Evolutionary conservation across 2,888 invertebrate genomes (phyloP).

Genomic region (Diarsia brunnea): DNA sequence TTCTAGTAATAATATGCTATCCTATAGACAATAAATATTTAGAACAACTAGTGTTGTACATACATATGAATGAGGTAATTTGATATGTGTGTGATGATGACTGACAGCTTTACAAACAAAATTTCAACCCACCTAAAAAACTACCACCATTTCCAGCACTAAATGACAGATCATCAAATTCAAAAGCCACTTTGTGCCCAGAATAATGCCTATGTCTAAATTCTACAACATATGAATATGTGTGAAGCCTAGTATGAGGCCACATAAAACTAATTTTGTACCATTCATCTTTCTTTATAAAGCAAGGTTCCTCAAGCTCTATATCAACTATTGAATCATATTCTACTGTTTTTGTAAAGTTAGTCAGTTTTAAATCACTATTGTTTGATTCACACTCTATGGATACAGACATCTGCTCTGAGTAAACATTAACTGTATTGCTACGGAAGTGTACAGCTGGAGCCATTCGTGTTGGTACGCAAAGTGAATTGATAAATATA

Average conservation of each 20-base stretch:
- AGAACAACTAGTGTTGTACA: conserved; percentile 12
- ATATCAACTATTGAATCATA: conserved; percentile 86
- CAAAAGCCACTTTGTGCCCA: conserved; percentile 81
- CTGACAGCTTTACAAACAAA: conserved; percentile 79
- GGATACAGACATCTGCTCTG: conserved; percentile 83
- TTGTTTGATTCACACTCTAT: conserved; percentile 82
- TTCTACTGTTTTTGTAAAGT: conserved; percentile 82
- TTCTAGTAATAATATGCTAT: conserved; percentile 11
- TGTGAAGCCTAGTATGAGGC: conserved; percentile 78
- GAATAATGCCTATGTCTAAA: conserved; percentile 80
- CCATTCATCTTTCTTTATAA: conserved; percentile 85
- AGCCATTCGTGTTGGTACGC: conserved; percentile 86
- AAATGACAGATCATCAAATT: conserved; percentile 84
- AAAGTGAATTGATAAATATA: conserved; percentile 85
- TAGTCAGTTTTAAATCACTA: conserved; percentile 79
- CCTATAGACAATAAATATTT: conserved; percentile 33
- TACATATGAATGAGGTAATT: conserved; percentile 31
- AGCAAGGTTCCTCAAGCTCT: conserved; percentile 83
- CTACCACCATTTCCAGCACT: conserved; percentile 80
- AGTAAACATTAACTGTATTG: conserved; percentile 79
- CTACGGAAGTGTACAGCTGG: conserved; percentile 81
- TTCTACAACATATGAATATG: conserved; percentile 84
- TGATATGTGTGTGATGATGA: conserved; percentile 6
- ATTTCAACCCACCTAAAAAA: conserved; percentile 86
- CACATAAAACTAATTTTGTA: conserved; percentile 85